Percentiles rank a stretch among this genome's conserved stretches.
Evolutionary conservation across 1,140 invertebrate genomes (phyloP).

Genomic region (Caerostris darwini): DNA sequence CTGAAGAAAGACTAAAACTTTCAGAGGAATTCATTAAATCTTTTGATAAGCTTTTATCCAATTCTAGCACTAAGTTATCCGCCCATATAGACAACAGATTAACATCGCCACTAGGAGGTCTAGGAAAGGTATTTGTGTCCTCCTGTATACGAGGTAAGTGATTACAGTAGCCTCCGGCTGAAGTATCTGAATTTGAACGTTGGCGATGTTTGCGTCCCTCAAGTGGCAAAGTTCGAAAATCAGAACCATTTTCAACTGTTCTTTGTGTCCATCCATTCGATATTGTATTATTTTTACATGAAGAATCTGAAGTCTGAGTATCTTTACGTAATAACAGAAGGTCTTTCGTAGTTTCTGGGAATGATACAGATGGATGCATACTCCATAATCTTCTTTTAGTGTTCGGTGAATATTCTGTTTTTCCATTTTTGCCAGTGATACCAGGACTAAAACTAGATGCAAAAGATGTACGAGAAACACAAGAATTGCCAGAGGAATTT

Average conservation of each 20-base stretch:
- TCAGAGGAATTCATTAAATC: conserved; percentile 13
- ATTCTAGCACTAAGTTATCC: conserved; percentile 66
- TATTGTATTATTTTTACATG: not conserved
- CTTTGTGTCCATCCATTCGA: not conserved
- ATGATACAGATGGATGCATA: conserved; percentile 73
- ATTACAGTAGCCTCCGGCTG: not conserved
- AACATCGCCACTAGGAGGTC: conserved; percentile 68
- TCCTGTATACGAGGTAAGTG: not conserved
- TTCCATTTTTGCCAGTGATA: not conserved
- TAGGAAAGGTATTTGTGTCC: conserved; percentile 27
- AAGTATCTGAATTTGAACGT: conserved; percentile 72
- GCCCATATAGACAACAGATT: conserved; percentile 74
- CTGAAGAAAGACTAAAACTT: conserved; percentile 54
- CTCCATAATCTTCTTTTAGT: conserved; percentile 58
- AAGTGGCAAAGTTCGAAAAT: not conserved
- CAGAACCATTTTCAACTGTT: not conserved
- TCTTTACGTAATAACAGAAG: conserved; percentile 55
- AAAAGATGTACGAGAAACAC: conserved; percentile 21
- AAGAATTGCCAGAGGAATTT: not conserved
- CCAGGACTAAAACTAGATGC: conserved; percentile 46
- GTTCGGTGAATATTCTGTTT: conserved; percentile 50
- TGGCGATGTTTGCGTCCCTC: conserved; percentile 11
- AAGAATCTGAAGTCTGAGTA: not conserved
- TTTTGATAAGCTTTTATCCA: conserved; percentile 58
- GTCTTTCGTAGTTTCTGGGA: conserved; percentile 74